A percentile compares a stretch with the other conserved stretches of the same genome.
Conservation (phyloP, 2,113 vertebrate species). For the Nesoenas mayeri region DNA sequence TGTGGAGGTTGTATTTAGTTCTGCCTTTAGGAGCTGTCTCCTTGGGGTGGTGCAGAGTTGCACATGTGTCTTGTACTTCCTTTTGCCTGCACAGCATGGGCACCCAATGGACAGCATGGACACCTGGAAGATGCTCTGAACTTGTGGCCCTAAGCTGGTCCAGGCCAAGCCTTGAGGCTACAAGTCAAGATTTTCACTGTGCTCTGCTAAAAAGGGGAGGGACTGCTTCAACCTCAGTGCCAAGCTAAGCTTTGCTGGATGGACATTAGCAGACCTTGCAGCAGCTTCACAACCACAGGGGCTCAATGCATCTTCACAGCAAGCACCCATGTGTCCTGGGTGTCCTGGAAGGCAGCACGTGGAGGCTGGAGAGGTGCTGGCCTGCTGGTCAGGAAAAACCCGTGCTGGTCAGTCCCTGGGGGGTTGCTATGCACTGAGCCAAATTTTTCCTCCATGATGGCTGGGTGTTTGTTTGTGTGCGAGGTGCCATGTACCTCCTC, state of each 20-base stretch:
- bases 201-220: background rate
- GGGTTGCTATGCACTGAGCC: background rate
- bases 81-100: background rate
- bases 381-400: background rate
- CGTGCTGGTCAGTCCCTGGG: background rate
- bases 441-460: rapidly evolving
- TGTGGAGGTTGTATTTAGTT: background rate
- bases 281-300: background rate
- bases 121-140: background rate
- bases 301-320: rapidly evolving
- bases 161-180: background rate
- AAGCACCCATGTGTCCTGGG: rapidly evolving
- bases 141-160: background rate
- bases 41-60: background rate
- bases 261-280: background rate
- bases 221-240: background rate
- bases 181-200: background rate
- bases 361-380: background rate
- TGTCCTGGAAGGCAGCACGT: background rate
- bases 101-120: rapidly evolving
- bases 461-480: background rate
- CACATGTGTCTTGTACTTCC: rapidly evolving
- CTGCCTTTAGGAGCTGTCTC: background rate
- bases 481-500: background rate
- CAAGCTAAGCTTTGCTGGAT: background rate